A percentile compares a stretch with the other conserved stretches of the same genome.
Evolutionary conservation across 2,113 vertebrate species (phyloP).

Genomic region (Atractosteus spatula): DNA sequence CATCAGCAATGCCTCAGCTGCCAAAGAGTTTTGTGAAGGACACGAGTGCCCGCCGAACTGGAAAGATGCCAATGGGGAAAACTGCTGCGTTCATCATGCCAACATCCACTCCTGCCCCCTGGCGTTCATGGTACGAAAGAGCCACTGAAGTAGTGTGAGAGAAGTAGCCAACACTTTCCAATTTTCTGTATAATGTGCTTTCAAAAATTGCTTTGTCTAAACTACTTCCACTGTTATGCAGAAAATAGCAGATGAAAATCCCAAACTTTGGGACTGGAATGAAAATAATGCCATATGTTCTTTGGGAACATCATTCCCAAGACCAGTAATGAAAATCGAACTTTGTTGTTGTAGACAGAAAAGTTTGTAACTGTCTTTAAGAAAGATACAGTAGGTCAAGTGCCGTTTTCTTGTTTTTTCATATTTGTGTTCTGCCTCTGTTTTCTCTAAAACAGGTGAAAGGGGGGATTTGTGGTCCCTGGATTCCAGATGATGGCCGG

Average conservation of each 20-base stretch:
- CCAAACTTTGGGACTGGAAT: no score
- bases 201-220: no score
- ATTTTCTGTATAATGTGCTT: no score
- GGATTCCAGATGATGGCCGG: conserved; percentile 80
- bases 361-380: no score
- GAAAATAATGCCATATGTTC: no score
- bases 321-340: no score
- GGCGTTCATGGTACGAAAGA: conserved; percentile 68
- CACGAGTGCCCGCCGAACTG: conserved; percentile 71
- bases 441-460: conserved; percentile 34
- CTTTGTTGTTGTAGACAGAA: no score
- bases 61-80: conserved; percentile 76
- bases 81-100: conserved; percentile 80
- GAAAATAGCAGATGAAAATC: no score
- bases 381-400: no score
- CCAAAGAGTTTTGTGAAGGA: conserved; percentile 74
- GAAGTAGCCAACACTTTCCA: no score
- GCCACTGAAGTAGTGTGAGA: neutral
- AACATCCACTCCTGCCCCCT: conserved; percentile 84
- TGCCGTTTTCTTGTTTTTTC: neutral
- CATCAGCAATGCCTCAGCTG: conserved; percentile 53
- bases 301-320: no score
- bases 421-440: neutral
- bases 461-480: conserved; percentile 74
- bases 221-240: no score